Evolutionary conservation across 2,797 vertebrate species (phyloP).

Genomic region (Anguilla pacifica): DNA sequence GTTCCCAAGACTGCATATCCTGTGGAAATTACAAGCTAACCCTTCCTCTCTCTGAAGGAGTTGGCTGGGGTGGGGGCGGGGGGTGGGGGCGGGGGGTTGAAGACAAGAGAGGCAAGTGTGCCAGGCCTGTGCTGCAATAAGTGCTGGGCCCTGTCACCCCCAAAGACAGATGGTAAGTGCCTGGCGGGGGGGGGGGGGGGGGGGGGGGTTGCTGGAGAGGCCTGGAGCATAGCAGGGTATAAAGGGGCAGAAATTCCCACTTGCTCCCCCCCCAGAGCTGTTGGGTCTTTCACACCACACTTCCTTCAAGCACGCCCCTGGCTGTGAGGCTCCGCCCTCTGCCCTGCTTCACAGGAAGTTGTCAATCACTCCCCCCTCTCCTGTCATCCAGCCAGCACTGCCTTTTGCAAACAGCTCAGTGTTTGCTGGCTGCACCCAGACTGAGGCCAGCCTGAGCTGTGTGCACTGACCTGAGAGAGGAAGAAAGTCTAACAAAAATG

Average conservation of each 20-base stretch:
- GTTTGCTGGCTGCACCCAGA: slow-evolving; percentile 52
- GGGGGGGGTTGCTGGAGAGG: background rate
- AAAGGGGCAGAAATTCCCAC: background rate
- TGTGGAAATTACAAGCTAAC: slow-evolving; percentile 38
- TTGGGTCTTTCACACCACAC: background rate
- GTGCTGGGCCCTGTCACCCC: background rate
- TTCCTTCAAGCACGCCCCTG: slow-evolving; percentile 13
- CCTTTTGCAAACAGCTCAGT: slow-evolving; percentile 30
- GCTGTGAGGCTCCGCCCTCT: slow-evolving; percentile 34
- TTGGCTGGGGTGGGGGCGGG: slow-evolving; percentile 37
- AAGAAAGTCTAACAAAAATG: slow-evolving; percentile 58
- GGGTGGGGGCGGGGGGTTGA: slow-evolving; percentile 12
- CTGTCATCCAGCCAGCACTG: slow-evolving; percentile 46
- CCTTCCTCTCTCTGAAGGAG: background rate
- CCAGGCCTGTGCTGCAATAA: background rate
- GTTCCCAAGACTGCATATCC: slow-evolving; percentile 34
- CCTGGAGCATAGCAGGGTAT: rapidly evolving
- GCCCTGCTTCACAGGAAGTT: slow-evolving; percentile 57
- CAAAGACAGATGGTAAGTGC: background rate
- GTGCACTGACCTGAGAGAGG: slow-evolving; percentile 53
- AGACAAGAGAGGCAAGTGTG: background rate
- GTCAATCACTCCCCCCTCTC: slow-evolving; percentile 61
- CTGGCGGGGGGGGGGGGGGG: background rate
- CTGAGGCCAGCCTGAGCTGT: slow-evolving; percentile 62
- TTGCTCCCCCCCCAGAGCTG: background rate